phyloP scores from a whole-genome alignment of 2,797 vertebrate species.

The Pseudochirops corinnae region DNA sequence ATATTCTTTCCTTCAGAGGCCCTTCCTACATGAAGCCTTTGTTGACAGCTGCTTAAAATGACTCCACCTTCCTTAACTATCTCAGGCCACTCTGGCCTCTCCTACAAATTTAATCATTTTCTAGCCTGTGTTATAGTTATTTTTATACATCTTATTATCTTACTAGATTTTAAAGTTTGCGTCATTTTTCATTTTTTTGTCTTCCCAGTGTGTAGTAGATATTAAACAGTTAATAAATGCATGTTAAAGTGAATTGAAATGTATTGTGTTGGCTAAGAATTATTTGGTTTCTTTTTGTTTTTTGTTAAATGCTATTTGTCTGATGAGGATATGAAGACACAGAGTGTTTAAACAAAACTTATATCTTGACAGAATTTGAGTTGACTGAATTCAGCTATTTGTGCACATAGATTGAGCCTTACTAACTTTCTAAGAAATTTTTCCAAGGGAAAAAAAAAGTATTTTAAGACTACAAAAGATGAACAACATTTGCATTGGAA shows the following conservation, averaged over 20 bases:
- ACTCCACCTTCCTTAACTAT: background rate
- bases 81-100: background rate
- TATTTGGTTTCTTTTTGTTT: background rate
- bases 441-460: background rate
- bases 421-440: background rate
- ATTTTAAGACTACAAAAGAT: background rate
- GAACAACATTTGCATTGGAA: constrained; percentile 6
- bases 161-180: background rate
- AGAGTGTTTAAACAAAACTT: constrained; percentile 18
- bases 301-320: constrained; percentile 42
- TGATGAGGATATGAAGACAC: constrained; percentile 28
- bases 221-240: background rate
- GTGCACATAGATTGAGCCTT: background rate
- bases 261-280: background rate
- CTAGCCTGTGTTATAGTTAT: background rate
- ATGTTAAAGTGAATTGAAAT: background rate
- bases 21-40: background rate
- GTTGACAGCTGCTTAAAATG: background rate
- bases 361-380: constrained; percentile 8
- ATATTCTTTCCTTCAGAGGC: background rate
- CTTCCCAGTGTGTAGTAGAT: background rate
- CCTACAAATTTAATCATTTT: background rate
- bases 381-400: background rate
- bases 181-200: background rate
- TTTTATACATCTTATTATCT: background rate